Conservation (phyloP, 2,888 invertebrate species). For the Colletes collaris region DNA sequence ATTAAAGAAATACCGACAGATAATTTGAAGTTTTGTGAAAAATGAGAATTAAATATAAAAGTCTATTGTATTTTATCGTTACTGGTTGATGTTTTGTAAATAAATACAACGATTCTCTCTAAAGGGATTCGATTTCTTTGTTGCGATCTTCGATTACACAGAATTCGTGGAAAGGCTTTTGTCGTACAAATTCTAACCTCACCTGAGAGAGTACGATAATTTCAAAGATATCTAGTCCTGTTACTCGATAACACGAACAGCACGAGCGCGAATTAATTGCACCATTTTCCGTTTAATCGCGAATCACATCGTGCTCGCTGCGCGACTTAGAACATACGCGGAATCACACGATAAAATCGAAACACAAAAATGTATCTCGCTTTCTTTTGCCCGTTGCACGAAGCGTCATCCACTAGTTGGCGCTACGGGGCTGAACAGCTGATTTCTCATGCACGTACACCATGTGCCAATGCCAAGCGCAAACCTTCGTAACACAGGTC, state of each 20-base stretch:
- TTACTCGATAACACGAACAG: conserved; percentile 12
- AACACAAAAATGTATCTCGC: conserved; percentile 39
- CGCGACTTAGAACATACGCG: conserved; percentile 8
- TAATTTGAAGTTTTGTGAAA: background rate
- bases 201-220: conserved; percentile 51
- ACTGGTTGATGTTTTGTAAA: background rate
- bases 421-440: conserved; percentile 61
- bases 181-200: conserved; percentile 57
- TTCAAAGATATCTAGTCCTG: conserved; percentile 24
- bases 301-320: conserved; percentile 42
- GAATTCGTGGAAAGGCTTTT: conserved; percentile 28
- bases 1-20: background rate
- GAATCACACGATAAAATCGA: conserved; percentile 18
- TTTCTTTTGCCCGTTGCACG: conserved; percentile 27
- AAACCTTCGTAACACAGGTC: background rate
- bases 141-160: conserved; percentile 5
- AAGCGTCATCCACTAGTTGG: conserved; percentile 57
- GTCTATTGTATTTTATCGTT: background rate
- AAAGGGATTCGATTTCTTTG: background rate
- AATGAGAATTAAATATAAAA: background rate
- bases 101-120: background rate
- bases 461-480: conserved; percentile 18
- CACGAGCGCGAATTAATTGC: conserved; percentile 21
- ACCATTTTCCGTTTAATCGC: conserved; percentile 28
- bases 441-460: conserved; percentile 66